Evolutionary conservation across 2,888 invertebrate genomes (phyloP).

Genomic region (Scaptomyza cyrtandrae): DNA sequence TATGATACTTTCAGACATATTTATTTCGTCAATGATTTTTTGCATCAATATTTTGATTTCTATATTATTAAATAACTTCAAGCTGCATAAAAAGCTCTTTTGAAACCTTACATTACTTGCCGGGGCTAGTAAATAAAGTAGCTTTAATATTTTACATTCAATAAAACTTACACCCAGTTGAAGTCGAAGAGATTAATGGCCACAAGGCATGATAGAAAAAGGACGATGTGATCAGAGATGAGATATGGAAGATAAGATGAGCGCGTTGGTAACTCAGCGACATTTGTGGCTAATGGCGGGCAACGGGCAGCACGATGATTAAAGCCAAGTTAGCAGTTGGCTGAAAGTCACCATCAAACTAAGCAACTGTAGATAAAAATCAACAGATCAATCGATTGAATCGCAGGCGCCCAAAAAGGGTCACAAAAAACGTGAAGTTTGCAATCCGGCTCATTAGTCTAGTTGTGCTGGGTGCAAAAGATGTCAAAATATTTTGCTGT

Average conservation of each 20-base stretch:
- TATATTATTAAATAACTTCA: background rate
- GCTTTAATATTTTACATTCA: background rate
- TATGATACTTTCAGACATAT: background rate
- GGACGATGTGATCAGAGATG: slow-evolving; percentile 1
- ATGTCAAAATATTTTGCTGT: slow-evolving; percentile 52
- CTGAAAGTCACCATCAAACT: slow-evolving; percentile 9
- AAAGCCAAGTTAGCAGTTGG: slow-evolving; percentile 37
- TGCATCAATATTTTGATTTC: background rate
- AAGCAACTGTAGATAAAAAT: slow-evolving; percentile 30
- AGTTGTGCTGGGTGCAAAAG: slow-evolving; percentile 29
- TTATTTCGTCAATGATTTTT: background rate
- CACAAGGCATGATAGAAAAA: background rate
- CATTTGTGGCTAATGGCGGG: slow-evolving; percentile 55
- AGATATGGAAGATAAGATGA: slow-evolving; percentile 2
- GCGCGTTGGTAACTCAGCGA: slow-evolving; percentile 28
- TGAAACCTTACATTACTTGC: background rate
- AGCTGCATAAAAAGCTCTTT: background rate
- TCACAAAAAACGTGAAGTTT: slow-evolving; percentile 25
- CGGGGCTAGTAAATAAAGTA: background rate
- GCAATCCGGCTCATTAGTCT: slow-evolving; percentile 44
- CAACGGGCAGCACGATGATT: slow-evolving; percentile 30
- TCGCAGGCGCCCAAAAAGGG: slow-evolving; percentile 17
- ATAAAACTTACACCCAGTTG: background rate
- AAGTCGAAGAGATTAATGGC: background rate
- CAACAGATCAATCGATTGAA: slow-evolving; percentile 45